Base-by-base conservation (phyloP, 2,888 invertebrate species). In the Dascillus cervinus region DNA sequence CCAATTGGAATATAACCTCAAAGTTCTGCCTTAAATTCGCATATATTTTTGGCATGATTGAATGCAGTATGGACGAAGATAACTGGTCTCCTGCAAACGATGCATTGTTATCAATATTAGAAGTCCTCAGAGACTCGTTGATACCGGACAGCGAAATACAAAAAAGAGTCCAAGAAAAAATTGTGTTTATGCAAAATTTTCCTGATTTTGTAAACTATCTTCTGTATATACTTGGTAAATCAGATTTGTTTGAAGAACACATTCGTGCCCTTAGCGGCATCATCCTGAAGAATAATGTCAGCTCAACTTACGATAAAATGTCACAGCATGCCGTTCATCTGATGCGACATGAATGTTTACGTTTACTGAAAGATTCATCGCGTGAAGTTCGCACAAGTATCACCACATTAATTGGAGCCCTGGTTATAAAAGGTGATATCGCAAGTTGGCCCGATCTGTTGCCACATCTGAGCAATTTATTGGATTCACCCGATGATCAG, bases 171-270 rank as follows among this genome's bases (percentile, higher is more conserved):
- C 96, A 97, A 78, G 84, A 95, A 85, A 94, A 94, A 85, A 75
- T 98, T 65, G 91, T 92, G 71, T 87, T 94, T 67, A 73, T 98
- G 55, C 96, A 96, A 68, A 89, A 86, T 63, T 92, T 89, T 70
- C 90, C 96, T 48, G 94, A 97, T 64, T 98, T 98, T 69, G 94
- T 95, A 65, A 96, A 95, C 65, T 98, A 98, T 68, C 77, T 98
- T 53, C 89, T 97, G 58, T 96, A 89, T 70, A 92, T 98, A 50
- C 73, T 98, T 55, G 91, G 92, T 37, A 90, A 94, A 71, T 72
- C 91, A 43, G 82, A 82, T 55, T 74, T 81, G 29, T 94, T 94
- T 77, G 90, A 95, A 70, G 96, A 95, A 62, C 88, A 96, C 35
- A 92, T 94, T 35, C 79, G 98, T 53, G 95, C 96, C 13, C 69